These are phyloP conservation scores for Oxytorus armatus DNA, from an alignment of 2,888 invertebrate genomes.

Conservation along the genomic window DNA sequence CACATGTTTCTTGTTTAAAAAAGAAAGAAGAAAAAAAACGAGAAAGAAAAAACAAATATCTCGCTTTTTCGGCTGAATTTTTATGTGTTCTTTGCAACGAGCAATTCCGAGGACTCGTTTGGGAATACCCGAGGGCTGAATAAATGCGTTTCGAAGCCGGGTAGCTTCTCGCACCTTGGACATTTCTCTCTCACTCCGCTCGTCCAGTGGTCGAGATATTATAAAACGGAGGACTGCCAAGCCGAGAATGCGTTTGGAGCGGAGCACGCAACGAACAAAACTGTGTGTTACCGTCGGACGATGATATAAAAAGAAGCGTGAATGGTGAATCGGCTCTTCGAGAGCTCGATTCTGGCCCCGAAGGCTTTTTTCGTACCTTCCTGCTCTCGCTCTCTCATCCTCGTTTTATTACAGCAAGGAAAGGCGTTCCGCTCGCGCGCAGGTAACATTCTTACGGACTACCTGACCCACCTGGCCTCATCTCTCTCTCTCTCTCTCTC, in stretches of 20 bases:
- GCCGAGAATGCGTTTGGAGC: constrained; percentile 2
- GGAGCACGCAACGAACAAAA: constrained; percentile 21
- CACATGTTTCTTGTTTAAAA: constrained; percentile 43
- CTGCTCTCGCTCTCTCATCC: constrained; percentile 16
- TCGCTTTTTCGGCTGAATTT: constrained; percentile 32
- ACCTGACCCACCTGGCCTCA: constrained; percentile 81
- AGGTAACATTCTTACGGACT: constrained; percentile 76
- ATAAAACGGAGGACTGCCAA: not conserved
- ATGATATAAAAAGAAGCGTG: constrained; percentile 52
- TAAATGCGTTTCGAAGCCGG: constrained; percentile 10
- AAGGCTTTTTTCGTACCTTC: constrained; percentile 35
- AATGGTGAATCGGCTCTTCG: constrained; percentile 56
- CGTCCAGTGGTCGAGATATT: constrained; percentile 13
- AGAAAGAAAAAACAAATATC: not conserved
- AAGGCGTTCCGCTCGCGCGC: constrained; percentile 71
- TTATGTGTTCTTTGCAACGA: constrained; percentile 5
- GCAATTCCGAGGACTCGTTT: not conserved
- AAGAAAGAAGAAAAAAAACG: not conserved
- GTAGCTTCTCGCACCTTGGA: constrained; percentile 48
- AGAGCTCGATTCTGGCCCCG: constrained; percentile 37
- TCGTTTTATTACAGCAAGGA: constrained; percentile 41
- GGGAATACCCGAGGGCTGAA: not conserved
- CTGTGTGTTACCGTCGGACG: constrained; percentile 18
- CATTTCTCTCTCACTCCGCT: constrained; percentile 12
- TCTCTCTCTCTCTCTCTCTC: constrained; percentile 21